A percentile compares a stretch with the other conserved stretches of the same genome.
phyloP scores from a whole-genome alignment of 2,113 vertebrate genomes.

The Periophthalmus modestus region DNA sequence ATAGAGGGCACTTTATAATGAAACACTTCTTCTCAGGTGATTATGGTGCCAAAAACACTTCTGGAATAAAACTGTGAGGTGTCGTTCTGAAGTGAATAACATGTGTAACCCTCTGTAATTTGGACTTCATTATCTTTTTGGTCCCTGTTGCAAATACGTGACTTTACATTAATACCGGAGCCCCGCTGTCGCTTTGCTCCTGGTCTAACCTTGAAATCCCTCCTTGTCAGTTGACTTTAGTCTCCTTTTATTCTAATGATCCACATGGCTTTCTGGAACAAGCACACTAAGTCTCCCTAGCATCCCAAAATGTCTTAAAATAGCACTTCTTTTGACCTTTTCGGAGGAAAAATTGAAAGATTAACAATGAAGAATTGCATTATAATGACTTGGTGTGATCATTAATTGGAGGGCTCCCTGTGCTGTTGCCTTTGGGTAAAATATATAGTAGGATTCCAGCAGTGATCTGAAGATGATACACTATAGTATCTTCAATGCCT shows the following conservation, averaged over 20 bases:
- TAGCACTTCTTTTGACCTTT: slow-evolving; percentile 17
- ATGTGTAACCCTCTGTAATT: neutral
- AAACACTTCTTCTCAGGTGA: slow-evolving; percentile 9
- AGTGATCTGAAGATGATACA: neutral
- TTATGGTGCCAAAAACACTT: neutral
- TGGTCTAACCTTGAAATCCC: neutral
- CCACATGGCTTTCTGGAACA: neutral
- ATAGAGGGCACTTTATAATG: neutral
- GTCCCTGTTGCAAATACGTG: neutral
- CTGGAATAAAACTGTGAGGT: neutral
- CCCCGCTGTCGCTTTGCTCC: neutral
- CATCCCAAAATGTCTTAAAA: neutral
- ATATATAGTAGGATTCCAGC: neutral
- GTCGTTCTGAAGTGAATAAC: neutral
- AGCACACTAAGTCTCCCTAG: neutral
- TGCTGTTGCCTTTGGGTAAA: slow-evolving; percentile 5
- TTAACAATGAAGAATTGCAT: slow-evolving; percentile 53
- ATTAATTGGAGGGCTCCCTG: slow-evolving; percentile 5
- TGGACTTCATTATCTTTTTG: neutral
- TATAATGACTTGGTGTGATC: slow-evolving; percentile 30
- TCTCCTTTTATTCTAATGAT: neutral
- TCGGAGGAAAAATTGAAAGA: slow-evolving; percentile 30
- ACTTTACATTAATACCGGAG: neutral
- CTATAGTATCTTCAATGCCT: neutral
- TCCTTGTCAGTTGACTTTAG: neutral